These are phyloP conservation scores for Halisarca cf. caerulea DNA, from an alignment of 37 sponge, comb jelly and placozoan species.

Conservation along the genomic window DNA sequence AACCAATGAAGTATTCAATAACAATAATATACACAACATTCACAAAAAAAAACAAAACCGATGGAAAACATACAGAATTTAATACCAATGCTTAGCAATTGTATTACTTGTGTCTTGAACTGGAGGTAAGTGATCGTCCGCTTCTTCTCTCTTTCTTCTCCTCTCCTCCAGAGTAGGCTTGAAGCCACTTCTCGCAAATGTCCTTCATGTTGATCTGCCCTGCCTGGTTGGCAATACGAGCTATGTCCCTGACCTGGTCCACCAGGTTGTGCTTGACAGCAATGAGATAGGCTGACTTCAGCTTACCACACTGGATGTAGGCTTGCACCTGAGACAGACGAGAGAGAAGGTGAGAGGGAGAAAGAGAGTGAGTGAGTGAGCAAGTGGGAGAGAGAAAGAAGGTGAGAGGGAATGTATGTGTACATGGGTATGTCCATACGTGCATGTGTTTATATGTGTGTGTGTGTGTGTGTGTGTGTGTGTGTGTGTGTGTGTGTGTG, in stretches of 20 bases:
- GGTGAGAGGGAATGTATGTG: not conserved
- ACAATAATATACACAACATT: too few relatives aligned
- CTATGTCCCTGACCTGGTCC: constrained; percentile 65
- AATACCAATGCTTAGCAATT: too few relatives aligned
- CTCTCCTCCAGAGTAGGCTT: not conserved
- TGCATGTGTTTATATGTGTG: too few relatives aligned
- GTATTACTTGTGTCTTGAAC: too few relatives aligned
- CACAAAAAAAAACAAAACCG: too few relatives aligned
- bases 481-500: too few relatives aligned
- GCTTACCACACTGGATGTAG: constrained; percentile 76
- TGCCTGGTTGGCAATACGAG: constrained; percentile 66
- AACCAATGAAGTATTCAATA: too few relatives aligned
- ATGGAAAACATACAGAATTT: too few relatives aligned
- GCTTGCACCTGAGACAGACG: constrained; percentile 58
- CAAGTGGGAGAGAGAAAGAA: not conserved
- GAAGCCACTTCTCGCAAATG: constrained; percentile 86
- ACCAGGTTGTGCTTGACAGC: constrained; percentile 59
- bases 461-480: too few relatives aligned
- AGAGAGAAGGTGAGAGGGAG: not conserved
- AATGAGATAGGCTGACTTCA: constrained; percentile 83
- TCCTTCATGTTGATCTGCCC: constrained; percentile 63
- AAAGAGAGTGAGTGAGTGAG: not conserved
- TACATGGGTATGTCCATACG: not conserved
- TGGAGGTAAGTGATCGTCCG: too few relatives aligned
- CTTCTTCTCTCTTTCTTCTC: not conserved